Conservation (phyloP, 1,140 invertebrate genomes). For the Tribolium castaneum region DNA sequence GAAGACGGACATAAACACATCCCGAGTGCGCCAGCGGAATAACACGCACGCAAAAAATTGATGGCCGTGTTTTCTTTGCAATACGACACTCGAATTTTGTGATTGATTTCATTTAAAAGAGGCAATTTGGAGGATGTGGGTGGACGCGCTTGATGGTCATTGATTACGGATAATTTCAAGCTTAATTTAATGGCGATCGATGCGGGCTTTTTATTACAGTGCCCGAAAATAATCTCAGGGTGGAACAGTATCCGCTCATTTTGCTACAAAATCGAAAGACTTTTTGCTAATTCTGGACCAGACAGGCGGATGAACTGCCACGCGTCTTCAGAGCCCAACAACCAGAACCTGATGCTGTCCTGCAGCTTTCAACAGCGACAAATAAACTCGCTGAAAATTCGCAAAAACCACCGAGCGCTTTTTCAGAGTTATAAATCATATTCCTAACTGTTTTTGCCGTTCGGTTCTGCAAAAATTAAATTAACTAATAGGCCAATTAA, state of each 20-base stretch:
- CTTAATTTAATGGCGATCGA: constrained; percentile 13
- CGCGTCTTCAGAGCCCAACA: not conserved
- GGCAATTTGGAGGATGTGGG: constrained; percentile 44
- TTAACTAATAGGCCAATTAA: not conserved
- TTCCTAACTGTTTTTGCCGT: too few relatives aligned
- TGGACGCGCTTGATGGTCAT: constrained; percentile 44
- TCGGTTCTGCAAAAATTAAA: not conserved
- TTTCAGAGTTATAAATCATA: too few relatives aligned
- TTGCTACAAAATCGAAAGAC: not conserved
- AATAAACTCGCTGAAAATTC: too few relatives aligned
- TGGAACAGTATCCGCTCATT: not conserved
- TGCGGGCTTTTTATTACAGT: constrained; percentile 32
- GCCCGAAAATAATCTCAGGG: not conserved
- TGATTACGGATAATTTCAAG: constrained; percentile 37
- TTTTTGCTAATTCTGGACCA: not conserved
- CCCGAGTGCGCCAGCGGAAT: constrained; percentile 5
- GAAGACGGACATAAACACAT: constrained; percentile 45
- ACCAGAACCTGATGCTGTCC: not conserved
- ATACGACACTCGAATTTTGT: constrained; percentile 48
- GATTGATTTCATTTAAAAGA: constrained; percentile 43
- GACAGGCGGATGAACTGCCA: not conserved
- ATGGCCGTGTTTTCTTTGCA: constrained; percentile 42
- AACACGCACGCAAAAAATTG: constrained; percentile 27
- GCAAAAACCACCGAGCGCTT: too few relatives aligned
- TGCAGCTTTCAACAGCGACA: not conserved